These are phyloP conservation scores for Myrmecobius fasciatus DNA, from an alignment of 2,113 vertebrate species.

Conservation along the genomic window DNA sequence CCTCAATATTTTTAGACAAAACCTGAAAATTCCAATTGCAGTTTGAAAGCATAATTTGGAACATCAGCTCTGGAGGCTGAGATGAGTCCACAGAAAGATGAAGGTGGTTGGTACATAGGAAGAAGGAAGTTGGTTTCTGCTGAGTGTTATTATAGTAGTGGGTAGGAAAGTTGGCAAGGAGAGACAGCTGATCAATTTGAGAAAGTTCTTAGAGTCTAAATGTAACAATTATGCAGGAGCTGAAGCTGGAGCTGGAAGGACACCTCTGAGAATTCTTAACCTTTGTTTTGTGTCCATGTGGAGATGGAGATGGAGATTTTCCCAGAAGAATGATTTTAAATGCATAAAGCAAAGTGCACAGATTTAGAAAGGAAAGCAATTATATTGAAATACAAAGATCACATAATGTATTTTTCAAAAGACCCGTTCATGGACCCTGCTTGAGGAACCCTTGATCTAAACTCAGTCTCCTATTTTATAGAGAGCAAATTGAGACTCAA, in stretches of 20 bases:
- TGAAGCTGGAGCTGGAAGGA: background rate
- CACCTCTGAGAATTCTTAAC: background rate
- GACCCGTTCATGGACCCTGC: background rate
- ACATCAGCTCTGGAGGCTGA: background rate
- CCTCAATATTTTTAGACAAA: conserved; percentile 3
- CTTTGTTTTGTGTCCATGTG: background rate
- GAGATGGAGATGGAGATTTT: too few species aligned
- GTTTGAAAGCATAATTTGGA: background rate
- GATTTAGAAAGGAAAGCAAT: background rate
- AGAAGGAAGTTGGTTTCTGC: background rate
- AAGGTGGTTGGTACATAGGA: background rate
- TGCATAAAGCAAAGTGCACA: background rate
- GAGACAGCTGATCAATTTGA: background rate
- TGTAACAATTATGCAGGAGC: background rate
- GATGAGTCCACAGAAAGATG: background rate
- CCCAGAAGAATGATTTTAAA: background rate
- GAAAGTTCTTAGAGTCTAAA: background rate
- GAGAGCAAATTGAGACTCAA: background rate
- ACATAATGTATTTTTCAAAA: background rate
- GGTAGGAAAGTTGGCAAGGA: background rate
- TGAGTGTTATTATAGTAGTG: background rate
- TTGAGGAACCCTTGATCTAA: background rate
- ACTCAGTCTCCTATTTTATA: background rate
- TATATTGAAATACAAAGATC: background rate
- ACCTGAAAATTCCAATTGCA: background rate